Conservation (phyloP, 2,888 invertebrate species). For the Harmothoe impar region DNA sequence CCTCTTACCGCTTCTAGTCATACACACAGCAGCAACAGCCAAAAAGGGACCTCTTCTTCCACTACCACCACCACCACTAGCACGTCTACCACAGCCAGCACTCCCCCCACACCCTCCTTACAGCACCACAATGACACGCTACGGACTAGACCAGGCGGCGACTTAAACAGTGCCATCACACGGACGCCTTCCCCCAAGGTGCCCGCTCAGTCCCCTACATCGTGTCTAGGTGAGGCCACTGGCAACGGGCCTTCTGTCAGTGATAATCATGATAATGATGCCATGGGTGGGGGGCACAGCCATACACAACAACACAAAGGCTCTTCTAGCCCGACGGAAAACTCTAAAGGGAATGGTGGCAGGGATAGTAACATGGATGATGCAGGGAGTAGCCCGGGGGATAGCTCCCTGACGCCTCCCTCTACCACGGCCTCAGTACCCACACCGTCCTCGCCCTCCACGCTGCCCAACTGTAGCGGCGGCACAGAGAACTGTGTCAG, state of each 20-base stretch:
- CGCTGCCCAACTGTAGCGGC: slow-evolving; percentile 24
- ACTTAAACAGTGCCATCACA: slow-evolving; percentile 45
- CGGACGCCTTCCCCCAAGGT: not conserved
- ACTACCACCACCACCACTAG: not conserved
- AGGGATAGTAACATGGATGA: not conserved
- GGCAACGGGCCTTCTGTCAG: not conserved
- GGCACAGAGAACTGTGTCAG: not conserved
- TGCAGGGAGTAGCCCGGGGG: not conserved
- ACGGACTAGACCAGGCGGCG: slow-evolving; percentile 8
- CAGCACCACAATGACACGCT: not conserved
- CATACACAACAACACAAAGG: not conserved
- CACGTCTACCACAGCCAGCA: not conserved
- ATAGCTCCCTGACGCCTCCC: slow-evolving; percentile 42
- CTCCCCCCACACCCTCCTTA: not conserved
- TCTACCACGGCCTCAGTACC: slow-evolving; percentile 14
- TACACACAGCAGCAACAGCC: slow-evolving; percentile 34
- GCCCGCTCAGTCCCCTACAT: not conserved
- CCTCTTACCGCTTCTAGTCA: slow-evolving; percentile 59
- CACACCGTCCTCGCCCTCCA: slow-evolving; percentile 20
- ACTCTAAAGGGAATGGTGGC: not conserved
- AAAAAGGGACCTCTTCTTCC: not conserved
- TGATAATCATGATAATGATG: not conserved
- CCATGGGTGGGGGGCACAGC: not conserved
- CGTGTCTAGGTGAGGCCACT: not conserved
- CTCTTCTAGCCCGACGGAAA: not conserved